These are phyloP conservation scores for Pseudochirops cupreus DNA, from an alignment of 2,797 vertebrate species.

Conservation along the genomic window DNA sequence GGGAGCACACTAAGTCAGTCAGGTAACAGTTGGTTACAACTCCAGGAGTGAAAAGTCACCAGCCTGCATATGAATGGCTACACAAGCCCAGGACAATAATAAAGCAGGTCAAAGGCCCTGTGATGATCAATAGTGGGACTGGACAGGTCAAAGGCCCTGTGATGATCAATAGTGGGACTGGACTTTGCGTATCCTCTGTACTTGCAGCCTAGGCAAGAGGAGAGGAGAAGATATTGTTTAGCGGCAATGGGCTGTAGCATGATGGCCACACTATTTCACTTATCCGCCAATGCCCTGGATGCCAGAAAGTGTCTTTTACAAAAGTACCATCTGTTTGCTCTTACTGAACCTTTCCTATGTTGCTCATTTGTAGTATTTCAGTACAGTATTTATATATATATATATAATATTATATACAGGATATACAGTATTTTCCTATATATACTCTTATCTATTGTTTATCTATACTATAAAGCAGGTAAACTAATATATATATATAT, in stretches of 20 bases:
- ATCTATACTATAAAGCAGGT: not conserved
- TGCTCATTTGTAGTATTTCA: not conserved
- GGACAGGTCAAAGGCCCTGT: no score
- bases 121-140: not conserved
- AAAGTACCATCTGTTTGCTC: not conserved
- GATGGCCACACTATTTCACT: not conserved
- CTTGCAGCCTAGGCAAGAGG: not conserved
- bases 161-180: no score
- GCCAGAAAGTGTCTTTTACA: not conserved
- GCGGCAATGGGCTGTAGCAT: not conserved
- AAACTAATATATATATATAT: not conserved
- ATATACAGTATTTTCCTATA: not conserved
- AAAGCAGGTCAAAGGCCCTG: not conserved
- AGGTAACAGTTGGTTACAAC: not conserved
- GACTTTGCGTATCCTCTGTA: not conserved
- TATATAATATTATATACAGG: no score
- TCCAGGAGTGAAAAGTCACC: not conserved
- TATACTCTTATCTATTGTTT: not conserved
- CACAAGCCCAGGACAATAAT: not conserved
- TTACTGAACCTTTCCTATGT: not conserved
- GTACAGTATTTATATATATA: no score
- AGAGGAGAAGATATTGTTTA: not conserved
- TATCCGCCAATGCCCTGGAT: not conserved
- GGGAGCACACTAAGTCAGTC: not conserved
- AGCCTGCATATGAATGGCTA: not conserved